Evolutionary conservation across 2,797 vertebrate genomes (phyloP).

Genomic region (Tangara arthus): DNA sequence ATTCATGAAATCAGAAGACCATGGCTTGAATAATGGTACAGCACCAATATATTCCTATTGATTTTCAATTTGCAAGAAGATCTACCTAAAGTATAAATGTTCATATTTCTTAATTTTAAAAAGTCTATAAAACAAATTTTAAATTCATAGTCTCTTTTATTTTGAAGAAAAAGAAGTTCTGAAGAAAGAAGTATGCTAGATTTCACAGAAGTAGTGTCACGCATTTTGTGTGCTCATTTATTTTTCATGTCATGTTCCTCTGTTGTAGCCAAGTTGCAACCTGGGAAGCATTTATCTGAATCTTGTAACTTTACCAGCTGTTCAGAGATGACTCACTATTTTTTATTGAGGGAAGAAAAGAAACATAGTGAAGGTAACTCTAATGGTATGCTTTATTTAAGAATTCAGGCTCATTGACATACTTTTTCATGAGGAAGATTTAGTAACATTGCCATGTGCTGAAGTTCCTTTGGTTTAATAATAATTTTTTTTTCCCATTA

Average conservation of each 20-base stretch:
- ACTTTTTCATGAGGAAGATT: not conserved
- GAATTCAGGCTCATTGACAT: not conserved
- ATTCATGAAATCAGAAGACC: not conserved
- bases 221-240: not conserved
- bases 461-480: not conserved
- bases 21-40: not conserved
- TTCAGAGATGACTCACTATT: not conserved
- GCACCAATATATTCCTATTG: not conserved
- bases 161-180: not conserved
- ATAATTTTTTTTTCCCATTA: not conserved
- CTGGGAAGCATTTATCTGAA: not conserved
- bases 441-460: not conserved
- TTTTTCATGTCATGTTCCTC: not conserved
- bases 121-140: not conserved
- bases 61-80: not conserved
- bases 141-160: not conserved
- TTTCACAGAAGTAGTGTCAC: not conserved
- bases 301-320: not conserved
- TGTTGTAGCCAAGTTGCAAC: not conserved
- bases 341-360: not conserved
- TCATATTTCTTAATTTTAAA: not conserved
- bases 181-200: not conserved
- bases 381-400: not conserved
- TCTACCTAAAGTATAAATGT: not conserved
- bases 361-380: not conserved